Evolutionary conservation across 1,140 invertebrate genomes (phyloP), one percentile per base, ranked within the genome.

Genomic region (Drosophila sechellia): DNA sequence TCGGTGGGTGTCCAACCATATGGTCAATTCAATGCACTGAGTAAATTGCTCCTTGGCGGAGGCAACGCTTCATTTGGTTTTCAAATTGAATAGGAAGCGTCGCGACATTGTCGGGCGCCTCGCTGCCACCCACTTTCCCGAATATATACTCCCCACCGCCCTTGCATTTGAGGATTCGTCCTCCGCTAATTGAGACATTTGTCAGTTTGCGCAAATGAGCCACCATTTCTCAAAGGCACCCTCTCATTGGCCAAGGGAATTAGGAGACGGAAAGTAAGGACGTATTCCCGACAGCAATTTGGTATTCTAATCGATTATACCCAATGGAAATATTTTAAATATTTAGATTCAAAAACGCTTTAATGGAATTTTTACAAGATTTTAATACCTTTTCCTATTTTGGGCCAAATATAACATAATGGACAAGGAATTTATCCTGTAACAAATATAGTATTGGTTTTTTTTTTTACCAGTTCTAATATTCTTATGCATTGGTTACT

Each of bases 111-210:
- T 64, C 52, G 72, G 71, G 59, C 71, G 49, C 31, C 55, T 53
- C 57, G 42, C 12, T 25, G 22, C 17, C 27, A 25, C 39, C 13
- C 40, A 13, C 27, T 11, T 45, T 27, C n/a, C 20, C 43, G 1
- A 39, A 50, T 5, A 40, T 22, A 17, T 52, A 12, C n/a, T 34
- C n/a, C 10, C 22, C 13, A 15, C 31, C 48, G 27, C 13, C 5
- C 15, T 34, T 55, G 35, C 43, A 45, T 46, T 56, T 56, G 22
- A 48, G 42, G 42, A 70, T 40, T 69, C 35, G 52, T 70, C 27
- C 80, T 56, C 17, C 68, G 73, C 81, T 85, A 85, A 85, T 85
- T 85, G 81, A 85, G 81, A 74, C 81, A 85, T 85, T 85, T 85
- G 81, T 85, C 81, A 85, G 73, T 42, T 79, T 39, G 57, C 77